These are phyloP conservation scores for Platypus cylindrus DNA, from an alignment of 2,888 invertebrate species.

Conservation along the genomic window DNA sequence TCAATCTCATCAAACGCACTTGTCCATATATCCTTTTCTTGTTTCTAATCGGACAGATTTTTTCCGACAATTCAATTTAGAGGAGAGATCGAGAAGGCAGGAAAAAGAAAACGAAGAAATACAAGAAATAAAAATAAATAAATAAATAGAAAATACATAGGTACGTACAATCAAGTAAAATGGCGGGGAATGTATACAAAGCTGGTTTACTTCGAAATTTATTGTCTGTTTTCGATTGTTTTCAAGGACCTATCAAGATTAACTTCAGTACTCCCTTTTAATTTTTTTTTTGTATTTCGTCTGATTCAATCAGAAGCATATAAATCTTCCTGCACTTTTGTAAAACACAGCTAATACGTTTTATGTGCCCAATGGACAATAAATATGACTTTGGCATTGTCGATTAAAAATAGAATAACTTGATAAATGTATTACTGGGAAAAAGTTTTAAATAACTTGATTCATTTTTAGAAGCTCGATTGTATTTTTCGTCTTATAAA, in stretches of 20 bases:
- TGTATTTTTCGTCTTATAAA: no score
- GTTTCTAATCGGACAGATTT: slow-evolving; percentile 6
- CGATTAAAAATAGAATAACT: no score
- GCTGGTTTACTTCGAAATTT: slow-evolving; percentile 10
- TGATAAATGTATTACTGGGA: no score
- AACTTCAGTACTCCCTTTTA: slow-evolving; percentile 6
- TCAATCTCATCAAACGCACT: slow-evolving; percentile 13
- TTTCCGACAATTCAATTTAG: slow-evolving; percentile 9
- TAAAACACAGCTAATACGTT: slow-evolving; percentile 1
- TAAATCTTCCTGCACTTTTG: slow-evolving; percentile 1
- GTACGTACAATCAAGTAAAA: slow-evolving; percentile 8
- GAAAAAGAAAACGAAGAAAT: slow-evolving; percentile 3
- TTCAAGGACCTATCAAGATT: slow-evolving; percentile 14
- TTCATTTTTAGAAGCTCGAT: no score
- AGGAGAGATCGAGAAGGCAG: slow-evolving; percentile 2
- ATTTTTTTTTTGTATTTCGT: slow-evolving; percentile 4
- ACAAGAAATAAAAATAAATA: no score
- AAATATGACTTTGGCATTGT: no score
- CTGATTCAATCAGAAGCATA: slow-evolving; percentile 6
- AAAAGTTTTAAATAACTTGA: no score
- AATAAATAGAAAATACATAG: no score
- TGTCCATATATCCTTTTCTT: slow-evolving; percentile 13
- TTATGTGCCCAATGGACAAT: slow-evolving; percentile 1
- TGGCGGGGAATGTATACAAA: slow-evolving; percentile 10
- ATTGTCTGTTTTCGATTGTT: slow-evolving; percentile 11